Evolutionary conservation across 1,140 invertebrate genomes (phyloP).

Genomic region (Lordiphosa stackelbergi): DNA sequence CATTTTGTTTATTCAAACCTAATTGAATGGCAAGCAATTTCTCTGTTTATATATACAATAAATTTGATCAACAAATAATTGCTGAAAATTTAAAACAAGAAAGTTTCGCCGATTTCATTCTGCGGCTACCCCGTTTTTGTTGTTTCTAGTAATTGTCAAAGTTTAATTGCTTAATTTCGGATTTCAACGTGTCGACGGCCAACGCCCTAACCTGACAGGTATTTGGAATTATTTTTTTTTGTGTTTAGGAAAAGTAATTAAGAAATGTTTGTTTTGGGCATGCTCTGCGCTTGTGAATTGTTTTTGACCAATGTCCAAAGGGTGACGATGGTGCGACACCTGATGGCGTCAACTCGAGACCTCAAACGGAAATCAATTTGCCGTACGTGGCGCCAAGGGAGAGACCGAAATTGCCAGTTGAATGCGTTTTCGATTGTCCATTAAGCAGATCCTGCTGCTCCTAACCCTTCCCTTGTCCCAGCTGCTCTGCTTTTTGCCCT

Average conservation of each 20-base stretch:
- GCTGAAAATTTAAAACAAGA: neutral
- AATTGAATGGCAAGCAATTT: too few species aligned
- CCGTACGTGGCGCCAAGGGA: slow-evolving; percentile 33
- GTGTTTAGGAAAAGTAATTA: slow-evolving; percentile 56
- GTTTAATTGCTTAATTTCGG: slow-evolving; percentile 45
- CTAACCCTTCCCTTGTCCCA: slow-evolving; percentile 3
- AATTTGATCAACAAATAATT: neutral
- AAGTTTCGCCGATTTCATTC: neutral
- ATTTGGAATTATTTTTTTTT: slow-evolving; percentile 6
- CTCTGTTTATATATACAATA: neutral
- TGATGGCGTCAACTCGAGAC: slow-evolving; percentile 45
- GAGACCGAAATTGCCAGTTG: slow-evolving; percentile 67
- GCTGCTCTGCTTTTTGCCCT: slow-evolving; percentile 40
- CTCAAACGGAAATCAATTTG: slow-evolving; percentile 70
- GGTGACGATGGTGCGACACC: slow-evolving; percentile 31
- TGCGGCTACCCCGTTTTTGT: neutral
- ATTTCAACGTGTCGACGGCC: slow-evolving; percentile 17
- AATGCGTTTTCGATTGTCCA: slow-evolving; percentile 75
- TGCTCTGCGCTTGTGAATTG: too few species aligned
- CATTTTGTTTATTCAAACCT: too few species aligned
- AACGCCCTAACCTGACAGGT: too few species aligned
- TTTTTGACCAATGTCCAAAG: neutral
- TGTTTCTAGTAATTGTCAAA: slow-evolving; percentile 27
- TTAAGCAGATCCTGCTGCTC: slow-evolving; percentile 46
- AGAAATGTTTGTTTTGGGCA: slow-evolving; percentile 45